phyloP scores from a whole-genome alignment of 2,888 invertebrate species.

The Thecocarcelia acutangulata region DNA sequence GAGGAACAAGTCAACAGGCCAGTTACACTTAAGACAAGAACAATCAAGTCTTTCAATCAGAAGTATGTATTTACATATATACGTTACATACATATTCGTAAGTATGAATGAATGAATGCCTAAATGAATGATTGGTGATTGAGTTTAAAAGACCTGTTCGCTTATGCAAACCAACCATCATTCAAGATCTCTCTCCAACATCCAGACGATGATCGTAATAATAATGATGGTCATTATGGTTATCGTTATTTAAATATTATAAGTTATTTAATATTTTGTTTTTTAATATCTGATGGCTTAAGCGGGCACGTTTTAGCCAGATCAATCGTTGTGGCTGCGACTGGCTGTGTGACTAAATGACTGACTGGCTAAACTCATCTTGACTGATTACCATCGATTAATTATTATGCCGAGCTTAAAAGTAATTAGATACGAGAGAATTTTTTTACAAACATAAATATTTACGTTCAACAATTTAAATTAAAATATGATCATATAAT shows the following conservation, averaged over 20 bases:
- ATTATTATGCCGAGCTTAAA: constrained; percentile 66
- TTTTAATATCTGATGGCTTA: constrained; percentile 27
- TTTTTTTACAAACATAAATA: constrained; percentile 33
- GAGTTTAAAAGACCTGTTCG: constrained; percentile 52
- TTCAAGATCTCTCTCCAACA: constrained; percentile 32
- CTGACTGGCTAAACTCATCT: constrained; percentile 61
- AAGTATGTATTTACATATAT: too few relatives aligned
- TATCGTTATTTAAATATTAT: constrained; percentile 47
- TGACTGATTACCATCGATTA: constrained; percentile 68
- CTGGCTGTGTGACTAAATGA: constrained; percentile 3
- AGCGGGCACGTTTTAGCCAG: constrained; percentile 15
- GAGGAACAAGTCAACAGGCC: neutral
- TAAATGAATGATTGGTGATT: constrained; percentile 48
- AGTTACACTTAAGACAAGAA: constrained; percentile 4
- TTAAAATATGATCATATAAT: constrained; percentile 30
- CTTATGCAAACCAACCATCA: constrained; percentile 15
- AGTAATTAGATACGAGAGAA: constrained; percentile 67
- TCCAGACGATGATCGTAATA: neutral
- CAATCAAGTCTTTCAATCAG: constrained; percentile 24
- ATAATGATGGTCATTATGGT: constrained; percentile 21
- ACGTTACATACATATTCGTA: too few relatives aligned
- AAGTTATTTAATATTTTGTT: constrained; percentile 51
- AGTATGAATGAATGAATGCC: constrained; percentile 4
- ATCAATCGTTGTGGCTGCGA: constrained; percentile 13
- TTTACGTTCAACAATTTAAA: constrained; percentile 27